Conservation (phyloP, 2,113 vertebrate genomes). For the Pycnonotus jocosus region DNA sequence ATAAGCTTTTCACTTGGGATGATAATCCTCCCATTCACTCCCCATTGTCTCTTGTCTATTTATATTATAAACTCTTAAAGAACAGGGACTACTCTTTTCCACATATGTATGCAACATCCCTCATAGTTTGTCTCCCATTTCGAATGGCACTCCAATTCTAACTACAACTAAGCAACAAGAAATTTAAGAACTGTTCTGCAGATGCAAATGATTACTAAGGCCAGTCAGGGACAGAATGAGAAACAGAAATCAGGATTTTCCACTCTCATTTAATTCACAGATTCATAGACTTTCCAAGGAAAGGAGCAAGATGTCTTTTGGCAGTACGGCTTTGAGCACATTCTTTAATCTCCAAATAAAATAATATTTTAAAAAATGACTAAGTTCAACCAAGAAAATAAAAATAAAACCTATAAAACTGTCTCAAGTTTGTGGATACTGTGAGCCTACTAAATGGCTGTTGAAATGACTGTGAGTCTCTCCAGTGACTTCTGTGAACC, state of each 20-base stretch:
- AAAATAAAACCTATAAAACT: neutral
- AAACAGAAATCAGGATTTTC: slow-evolving; percentile 44
- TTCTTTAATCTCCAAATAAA: neutral
- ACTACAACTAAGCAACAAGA: slow-evolving; percentile 4
- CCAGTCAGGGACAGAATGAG: neutral
- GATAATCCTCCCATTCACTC: neutral
- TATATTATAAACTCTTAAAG: neutral
- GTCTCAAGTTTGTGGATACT: neutral
- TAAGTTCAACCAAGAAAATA: neutral
- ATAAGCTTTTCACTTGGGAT: neutral
- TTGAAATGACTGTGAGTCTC: neutral
- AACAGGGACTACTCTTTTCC: neutral
- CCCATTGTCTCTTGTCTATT: neutral
- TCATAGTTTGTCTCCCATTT: neutral
- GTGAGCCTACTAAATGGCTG: neutral
- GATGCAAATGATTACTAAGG: slow-evolving; percentile 31
- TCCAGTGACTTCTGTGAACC: neutral
- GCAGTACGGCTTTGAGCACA: neutral
- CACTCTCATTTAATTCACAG: neutral
- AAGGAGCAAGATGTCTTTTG: neutral
- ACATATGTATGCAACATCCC: neutral
- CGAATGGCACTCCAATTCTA: slow-evolving; percentile 4
- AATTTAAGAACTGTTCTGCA: slow-evolving; percentile 23
- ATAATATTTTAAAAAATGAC: too few relatives aligned
- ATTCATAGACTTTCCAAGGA: neutral